Percentiles rank a stretch among this genome's conserved stretches.
Evolutionary conservation across 2,797 vertebrate species (phyloP).

Genomic region (Spinibarbus caldwelli): DNA sequence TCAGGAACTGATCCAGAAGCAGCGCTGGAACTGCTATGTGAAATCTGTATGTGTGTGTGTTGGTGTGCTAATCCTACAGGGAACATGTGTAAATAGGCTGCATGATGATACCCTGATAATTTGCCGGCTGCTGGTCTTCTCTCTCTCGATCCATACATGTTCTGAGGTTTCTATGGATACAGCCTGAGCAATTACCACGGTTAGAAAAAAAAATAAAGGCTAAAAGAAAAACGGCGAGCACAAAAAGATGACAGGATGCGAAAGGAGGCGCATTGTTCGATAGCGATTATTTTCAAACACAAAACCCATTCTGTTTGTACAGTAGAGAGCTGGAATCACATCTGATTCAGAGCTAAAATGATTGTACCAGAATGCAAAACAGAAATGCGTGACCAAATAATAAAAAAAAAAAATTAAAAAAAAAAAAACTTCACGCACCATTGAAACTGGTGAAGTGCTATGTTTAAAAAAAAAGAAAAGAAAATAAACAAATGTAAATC

Average conservation of each 20-base stretch:
- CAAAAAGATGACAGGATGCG: conserved; percentile 32
- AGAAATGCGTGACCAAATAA: not conserved
- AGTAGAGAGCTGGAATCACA: conserved; percentile 11
- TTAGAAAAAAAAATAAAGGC: conserved; percentile 19
- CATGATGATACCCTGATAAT: conserved; percentile 30
- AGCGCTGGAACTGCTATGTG: not conserved
- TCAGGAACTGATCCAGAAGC: not conserved
- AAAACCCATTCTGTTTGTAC: conserved; percentile 9
- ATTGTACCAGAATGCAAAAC: not conserved
- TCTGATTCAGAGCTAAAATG: not conserved
- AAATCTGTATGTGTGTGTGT: not conserved
- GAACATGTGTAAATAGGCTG: conserved; percentile 38
- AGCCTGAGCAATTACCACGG: conserved; percentile 32
- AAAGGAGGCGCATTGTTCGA: conserved; percentile 21
- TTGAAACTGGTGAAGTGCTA: not conserved
- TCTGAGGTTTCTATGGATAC: conserved; percentile 62
- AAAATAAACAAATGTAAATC: not conserved
- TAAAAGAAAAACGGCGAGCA: conserved; percentile 23
- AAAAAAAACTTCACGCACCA: not conserved
- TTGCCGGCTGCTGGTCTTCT: conserved; percentile 21
- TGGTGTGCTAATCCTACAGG: conserved; percentile 4
- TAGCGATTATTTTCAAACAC: conserved; percentile 40
- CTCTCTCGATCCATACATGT: conserved; percentile 42
- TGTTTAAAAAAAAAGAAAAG: not conserved
- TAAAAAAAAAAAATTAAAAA: not conserved